Evolutionary conservation across 2,797 vertebrate genomes (phyloP), one percentile per base, ranked within the genome.

Genomic region (Delichon dasypus): DNA sequence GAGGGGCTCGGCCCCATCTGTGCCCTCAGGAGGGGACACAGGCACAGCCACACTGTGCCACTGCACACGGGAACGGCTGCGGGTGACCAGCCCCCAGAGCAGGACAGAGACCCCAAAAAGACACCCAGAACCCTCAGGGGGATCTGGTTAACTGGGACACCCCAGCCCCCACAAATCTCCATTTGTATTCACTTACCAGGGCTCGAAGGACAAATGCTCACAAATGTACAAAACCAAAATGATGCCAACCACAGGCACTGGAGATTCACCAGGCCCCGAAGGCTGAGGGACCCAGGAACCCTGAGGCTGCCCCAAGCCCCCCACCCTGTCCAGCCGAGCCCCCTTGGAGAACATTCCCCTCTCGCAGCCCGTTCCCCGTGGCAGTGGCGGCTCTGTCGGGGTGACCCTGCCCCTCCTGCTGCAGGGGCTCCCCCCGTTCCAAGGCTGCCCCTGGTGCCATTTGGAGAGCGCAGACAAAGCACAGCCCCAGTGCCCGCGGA

Each of bases 401-500:
- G 29, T 15, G 13, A 73, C 45, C 84, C 64, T 7, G 2, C 16
- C 79, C 67, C 83, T 78, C 26, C 70, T 9, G 20, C 72, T 20
- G 67, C 27, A 17, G 78, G 0, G 1, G 65, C 32, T 30, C 12
- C 55, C 75, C 60, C 40, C 47, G 1, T 22, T 16, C 85, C 95
- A 96, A 95, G 96, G 95, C 80, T 87, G 82, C 78, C 57, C 32
- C 4, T 74, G 89, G 20, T 79, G 72, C 73, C 91, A 11, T 92
- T 78, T 45, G 70, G 48, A 81, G 85, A 81, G 57, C 0, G 0
- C n/a, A 86, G 82, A 78, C 66, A 70, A 88, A 60, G 36, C 36
- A 0, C 38, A 47, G 54, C 57, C 7, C 47, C 13, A 0, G 2
- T 11, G 9, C 68, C 76, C 48, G 2, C 86, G 34, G 85, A 92